Percentiles rank a stretch among this genome's conserved stretches.
Evolutionary conservation across 2,888 invertebrate genomes (phyloP).

Genomic region (Acholoe squamosa): DNA sequence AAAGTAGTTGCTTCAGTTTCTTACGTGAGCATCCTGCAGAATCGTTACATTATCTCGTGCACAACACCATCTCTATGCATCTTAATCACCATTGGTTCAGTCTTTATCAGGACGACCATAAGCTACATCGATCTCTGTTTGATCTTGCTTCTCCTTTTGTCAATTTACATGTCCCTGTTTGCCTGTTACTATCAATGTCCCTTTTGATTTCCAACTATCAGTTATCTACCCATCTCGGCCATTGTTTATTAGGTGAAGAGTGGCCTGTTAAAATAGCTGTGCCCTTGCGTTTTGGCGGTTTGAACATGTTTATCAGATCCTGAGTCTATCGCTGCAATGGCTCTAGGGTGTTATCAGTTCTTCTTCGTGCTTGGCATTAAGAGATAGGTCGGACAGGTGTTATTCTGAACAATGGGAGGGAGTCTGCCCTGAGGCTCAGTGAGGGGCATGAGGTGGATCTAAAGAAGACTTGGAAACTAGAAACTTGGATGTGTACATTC

Average conservation of each 20-base stretch:
- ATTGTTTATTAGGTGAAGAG: background rate
- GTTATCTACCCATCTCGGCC: background rate
- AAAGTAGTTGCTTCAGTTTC: no score
- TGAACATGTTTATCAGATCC: background rate
- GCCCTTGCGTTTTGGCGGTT: background rate
- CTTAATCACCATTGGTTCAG: background rate
- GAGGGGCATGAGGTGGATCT: no score
- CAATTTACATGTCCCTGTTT: background rate
- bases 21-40: no score
- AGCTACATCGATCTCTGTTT: background rate
- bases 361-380: no score
- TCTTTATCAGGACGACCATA: background rate
- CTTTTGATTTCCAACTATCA: background rate
- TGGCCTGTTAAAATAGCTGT: background rate
- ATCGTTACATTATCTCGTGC: background rate
- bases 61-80: background rate
- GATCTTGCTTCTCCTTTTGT: background rate
- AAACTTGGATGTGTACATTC: no score
- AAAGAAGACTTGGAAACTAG: no score
- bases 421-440: no score
- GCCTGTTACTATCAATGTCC: background rate
- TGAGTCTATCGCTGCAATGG: background rate
- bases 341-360: background rate
- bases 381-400: no score
- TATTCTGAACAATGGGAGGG: no score